Conservation (phyloP, 2,113 vertebrate species). For the Pteropus alecto region DNA sequence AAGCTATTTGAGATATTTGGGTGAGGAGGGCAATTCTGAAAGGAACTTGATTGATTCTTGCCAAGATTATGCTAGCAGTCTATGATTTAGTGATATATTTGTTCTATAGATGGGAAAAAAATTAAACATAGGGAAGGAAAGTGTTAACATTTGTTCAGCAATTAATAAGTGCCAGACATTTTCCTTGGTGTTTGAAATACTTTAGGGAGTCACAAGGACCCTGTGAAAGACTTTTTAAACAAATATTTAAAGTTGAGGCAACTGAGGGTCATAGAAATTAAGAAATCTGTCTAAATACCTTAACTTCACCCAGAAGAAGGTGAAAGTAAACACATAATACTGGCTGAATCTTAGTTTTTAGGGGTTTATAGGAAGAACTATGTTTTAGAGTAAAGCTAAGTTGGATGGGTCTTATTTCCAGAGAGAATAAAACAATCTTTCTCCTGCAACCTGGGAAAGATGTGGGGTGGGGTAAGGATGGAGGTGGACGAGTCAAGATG, state of each 20-base stretch:
- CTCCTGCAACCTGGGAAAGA: slow-evolving; percentile 20
- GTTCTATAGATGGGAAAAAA: neutral
- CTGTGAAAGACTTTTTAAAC: neutral
- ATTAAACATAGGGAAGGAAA: neutral
- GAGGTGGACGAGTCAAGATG: neutral
- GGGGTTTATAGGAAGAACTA: neutral
- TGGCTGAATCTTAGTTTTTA: neutral
- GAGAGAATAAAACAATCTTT: neutral
- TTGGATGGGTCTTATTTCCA: neutral
- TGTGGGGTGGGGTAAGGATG: neutral
- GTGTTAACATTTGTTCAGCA: slow-evolving; percentile 26
- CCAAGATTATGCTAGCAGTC: neutral
- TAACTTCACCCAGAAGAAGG: neutral
- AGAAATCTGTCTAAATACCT: slow-evolving; percentile 11
- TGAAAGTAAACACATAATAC: neutral
- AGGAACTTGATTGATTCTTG: neutral
- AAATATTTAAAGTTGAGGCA: slow-evolving; percentile 13
- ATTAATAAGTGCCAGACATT: neutral
- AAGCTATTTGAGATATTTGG: neutral
- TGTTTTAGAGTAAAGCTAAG: neutral
- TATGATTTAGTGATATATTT: neutral
- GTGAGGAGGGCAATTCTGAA: neutral
- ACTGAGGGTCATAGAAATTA: neutral
- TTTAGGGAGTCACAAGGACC: neutral
- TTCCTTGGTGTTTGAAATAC: neutral